Evolutionary conservation across 1,140 invertebrate species (phyloP).

Genomic region (Metaphire vulgaris): DNA sequence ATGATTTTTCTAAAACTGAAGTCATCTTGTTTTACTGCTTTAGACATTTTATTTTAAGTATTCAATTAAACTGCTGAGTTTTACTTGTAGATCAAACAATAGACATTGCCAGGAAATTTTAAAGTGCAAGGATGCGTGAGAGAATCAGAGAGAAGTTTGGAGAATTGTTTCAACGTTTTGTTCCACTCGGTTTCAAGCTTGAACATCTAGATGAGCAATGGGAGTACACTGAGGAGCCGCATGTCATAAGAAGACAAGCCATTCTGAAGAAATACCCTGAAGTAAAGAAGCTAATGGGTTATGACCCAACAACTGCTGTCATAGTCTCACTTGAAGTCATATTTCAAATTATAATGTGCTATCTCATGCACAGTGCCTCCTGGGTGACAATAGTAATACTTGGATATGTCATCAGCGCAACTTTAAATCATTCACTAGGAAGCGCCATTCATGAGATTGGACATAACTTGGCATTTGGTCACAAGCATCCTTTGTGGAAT

Average conservation of each 20-base stretch:
- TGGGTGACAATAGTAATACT: constrained; percentile 41
- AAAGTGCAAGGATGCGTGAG: background rate
- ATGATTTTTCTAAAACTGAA: background rate
- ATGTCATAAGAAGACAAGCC: constrained; percentile 40
- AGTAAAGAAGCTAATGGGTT: constrained; percentile 51
- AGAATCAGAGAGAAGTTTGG: constrained; percentile 1
- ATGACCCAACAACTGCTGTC: constrained; percentile 43
- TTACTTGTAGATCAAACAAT: background rate
- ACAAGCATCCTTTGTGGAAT: constrained; percentile 41
- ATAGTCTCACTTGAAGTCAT: constrained; percentile 38
- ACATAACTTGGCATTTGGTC: constrained; percentile 52
- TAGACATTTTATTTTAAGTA: background rate
- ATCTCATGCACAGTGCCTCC: constrained; percentile 36
- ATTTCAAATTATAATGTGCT: constrained; percentile 40
- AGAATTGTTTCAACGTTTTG: constrained; percentile 7
- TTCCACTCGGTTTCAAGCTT: constrained; percentile 14
- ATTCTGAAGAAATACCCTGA: constrained; percentile 50
- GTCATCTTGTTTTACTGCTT: background rate
- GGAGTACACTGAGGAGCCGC: constrained; percentile 46
- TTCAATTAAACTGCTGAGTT: background rate
- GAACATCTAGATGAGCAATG: constrained; percentile 35
- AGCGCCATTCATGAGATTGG: constrained; percentile 51
- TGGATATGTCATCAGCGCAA: constrained; percentile 45
- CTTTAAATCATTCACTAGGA: constrained; percentile 50
- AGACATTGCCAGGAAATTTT: background rate